Conservation (phyloP, 2,888 invertebrate genomes). For the Melanophora roralis region DNA sequence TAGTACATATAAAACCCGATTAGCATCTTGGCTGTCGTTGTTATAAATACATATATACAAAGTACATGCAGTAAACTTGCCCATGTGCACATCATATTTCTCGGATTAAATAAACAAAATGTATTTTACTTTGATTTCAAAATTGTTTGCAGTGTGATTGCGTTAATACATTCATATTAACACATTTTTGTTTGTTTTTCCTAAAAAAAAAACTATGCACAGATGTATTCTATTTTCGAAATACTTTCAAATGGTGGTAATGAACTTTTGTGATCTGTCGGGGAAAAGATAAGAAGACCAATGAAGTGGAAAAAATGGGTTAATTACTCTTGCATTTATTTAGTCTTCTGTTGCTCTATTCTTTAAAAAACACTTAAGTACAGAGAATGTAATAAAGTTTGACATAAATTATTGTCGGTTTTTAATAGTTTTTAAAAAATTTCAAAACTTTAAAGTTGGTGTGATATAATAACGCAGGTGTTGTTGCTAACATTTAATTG, state of each 20-base stretch:
- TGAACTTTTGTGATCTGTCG: slow-evolving; percentile 26
- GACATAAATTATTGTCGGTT: not conserved
- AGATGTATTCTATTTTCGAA: not conserved
- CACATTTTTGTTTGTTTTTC: not conserved
- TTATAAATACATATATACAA: too few relatives aligned
- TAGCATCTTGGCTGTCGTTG: too few relatives aligned
- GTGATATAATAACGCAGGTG: too few relatives aligned
- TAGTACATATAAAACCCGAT: too few relatives aligned
- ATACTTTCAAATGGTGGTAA: slow-evolving; percentile 5
- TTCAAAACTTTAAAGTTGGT: too few relatives aligned
- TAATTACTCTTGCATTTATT: slow-evolving; percentile 24
- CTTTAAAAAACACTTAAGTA: too few relatives aligned
- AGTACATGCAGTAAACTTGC: slow-evolving; percentile 27
- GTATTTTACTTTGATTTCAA: slow-evolving; percentile 4
- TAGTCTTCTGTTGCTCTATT: too few relatives aligned
- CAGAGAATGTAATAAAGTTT: not conserved
- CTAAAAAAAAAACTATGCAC: too few relatives aligned
- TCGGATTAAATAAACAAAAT: not conserved
- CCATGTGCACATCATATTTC: slow-evolving; percentile 53
- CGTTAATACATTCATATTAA: not conserved
- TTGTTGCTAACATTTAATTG: too few relatives aligned
- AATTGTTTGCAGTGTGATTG: not conserved
- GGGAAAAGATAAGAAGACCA: not conserved
- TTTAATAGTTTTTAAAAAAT: not conserved
- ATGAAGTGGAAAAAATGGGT: slow-evolving; percentile 21